phyloP scores from a whole-genome alignment of 2,888 invertebrate species.

The Lymantria monacha region DNA sequence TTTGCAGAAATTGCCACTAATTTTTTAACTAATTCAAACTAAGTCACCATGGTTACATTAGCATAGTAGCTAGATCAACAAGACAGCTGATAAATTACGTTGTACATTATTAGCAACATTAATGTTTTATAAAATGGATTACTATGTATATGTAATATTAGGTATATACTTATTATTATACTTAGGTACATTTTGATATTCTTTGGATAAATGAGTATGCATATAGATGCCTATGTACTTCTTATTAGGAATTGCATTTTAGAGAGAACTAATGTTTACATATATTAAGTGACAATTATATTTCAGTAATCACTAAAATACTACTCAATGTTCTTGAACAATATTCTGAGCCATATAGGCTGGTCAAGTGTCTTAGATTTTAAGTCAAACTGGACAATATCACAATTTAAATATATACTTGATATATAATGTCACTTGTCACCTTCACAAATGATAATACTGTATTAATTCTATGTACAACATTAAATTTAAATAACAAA shows the following conservation, averaged over 20 bases:
- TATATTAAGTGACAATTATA: background rate
- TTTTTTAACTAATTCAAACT: too few relatives aligned
- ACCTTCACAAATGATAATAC: constrained; percentile 4
- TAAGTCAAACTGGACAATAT: background rate
- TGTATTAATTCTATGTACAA: constrained; percentile 5
- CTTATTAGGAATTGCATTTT: background rate
- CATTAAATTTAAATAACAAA: constrained; percentile 9
- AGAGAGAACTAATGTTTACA: background rate
- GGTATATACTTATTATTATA: background rate
- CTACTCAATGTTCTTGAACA: background rate
- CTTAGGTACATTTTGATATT: background rate
- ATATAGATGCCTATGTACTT: background rate
- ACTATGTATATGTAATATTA: background rate
- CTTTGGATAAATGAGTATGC: background rate
- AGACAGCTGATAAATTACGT: background rate
- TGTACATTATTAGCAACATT: background rate
- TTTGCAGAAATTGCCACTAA: too few relatives aligned
- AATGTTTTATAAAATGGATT: background rate
- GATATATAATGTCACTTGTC: background rate
- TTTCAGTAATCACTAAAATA: background rate
- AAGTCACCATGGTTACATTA: too few relatives aligned
- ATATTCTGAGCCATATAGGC: too few relatives aligned
- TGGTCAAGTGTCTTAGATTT: background rate
- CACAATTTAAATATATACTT: background rate
- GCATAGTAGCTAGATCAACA: too few relatives aligned